phyloP scores from a whole-genome alignment of 2,888 invertebrate species.

The Tillus elongatus region DNA sequence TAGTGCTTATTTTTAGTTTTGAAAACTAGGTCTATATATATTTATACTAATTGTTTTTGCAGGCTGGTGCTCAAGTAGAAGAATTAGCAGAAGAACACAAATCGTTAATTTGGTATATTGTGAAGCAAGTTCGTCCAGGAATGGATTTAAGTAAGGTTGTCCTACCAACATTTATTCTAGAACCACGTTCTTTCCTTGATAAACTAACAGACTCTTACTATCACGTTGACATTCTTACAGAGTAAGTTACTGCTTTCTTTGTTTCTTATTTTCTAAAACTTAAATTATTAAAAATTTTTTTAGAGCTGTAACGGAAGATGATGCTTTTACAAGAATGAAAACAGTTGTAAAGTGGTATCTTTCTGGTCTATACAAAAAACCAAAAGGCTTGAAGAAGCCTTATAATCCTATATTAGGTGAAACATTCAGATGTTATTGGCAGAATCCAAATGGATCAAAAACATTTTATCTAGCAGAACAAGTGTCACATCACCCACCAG shows the following conservation, averaged over 20 bases:
- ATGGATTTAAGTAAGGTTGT: conserved; percentile 94
- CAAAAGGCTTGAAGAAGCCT: conserved; percentile 89
- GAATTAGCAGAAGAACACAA: conserved; percentile 93
- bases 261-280: neutral
- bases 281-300: conserved; percentile 4
- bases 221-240: conserved; percentile 79
- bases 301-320: conserved; percentile 74
- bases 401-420: conserved; percentile 93
- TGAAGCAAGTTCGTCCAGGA: conserved; percentile 91
- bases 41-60: conserved; percentile 18
- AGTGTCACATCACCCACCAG: conserved; percentile 91
- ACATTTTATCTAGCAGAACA: conserved; percentile 92
- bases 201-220: conserved; percentile 91
- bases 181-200: conserved; percentile 88
- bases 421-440: conserved; percentile 86
- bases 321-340: conserved; percentile 86
- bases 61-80: conserved; percentile 79
- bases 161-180: conserved; percentile 87
- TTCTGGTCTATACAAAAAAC: conserved; percentile 88
- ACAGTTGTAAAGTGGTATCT: conserved; percentile 83
- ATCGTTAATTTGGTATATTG: conserved; percentile 85
- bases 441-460: conserved; percentile 68
- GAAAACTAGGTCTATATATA: no score
- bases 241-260: conserved; percentile 48
- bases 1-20: no score